A percentile compares a stretch with the other conserved stretches of the same genome.
Evolutionary conservation across 2,113 vertebrate genomes (phyloP).

Genomic region (Amia ocellicauda): DNA sequence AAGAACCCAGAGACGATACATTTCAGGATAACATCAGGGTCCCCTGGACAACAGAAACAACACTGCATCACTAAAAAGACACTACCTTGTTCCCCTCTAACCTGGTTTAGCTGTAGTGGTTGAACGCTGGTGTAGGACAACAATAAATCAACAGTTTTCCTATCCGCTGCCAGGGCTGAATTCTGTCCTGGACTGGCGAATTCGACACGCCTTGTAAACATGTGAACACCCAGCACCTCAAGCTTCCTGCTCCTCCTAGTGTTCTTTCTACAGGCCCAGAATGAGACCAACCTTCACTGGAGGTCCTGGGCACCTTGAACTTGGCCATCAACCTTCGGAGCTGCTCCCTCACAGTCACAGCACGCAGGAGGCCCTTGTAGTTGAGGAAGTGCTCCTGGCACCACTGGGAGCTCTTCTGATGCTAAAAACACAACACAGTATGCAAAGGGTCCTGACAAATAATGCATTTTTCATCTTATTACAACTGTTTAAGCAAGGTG

Average conservation of each 20-base stretch:
- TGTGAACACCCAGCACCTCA: too few species aligned
- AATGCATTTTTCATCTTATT: too few species aligned
- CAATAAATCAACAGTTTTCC: too few species aligned
- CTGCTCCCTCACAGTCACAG: slow-evolving; percentile 87
- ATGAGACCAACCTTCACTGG: slow-evolving; percentile 82
- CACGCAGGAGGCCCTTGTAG: slow-evolving; percentile 92
- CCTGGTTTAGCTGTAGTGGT: too few species aligned
- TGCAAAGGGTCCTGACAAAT: background rate
- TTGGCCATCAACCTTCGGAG: slow-evolving; percentile 91
- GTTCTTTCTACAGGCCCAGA: background rate
- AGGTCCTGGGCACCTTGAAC: slow-evolving; percentile 91
- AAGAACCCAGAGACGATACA: slow-evolving; percentile 96
- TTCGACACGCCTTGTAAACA: too few species aligned
- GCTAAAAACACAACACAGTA: slow-evolving; percentile 63
- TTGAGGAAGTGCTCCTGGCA: slow-evolving; percentile 96
- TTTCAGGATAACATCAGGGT: slow-evolving; percentile 89
- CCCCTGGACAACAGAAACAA: slow-evolving; percentile 63
- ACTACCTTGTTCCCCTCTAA: too few species aligned
- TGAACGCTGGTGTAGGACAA: too few species aligned
- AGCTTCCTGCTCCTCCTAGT: too few species aligned
- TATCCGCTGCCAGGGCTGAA: too few species aligned
- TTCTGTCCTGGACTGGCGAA: too few species aligned
- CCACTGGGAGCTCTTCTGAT: slow-evolving; percentile 95
- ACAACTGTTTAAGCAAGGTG: too few species aligned
- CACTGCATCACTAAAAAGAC: background rate